Evolutionary conservation across 2,888 invertebrate species (phyloP).

Genomic region (Ctenicera cuprea): DNA sequence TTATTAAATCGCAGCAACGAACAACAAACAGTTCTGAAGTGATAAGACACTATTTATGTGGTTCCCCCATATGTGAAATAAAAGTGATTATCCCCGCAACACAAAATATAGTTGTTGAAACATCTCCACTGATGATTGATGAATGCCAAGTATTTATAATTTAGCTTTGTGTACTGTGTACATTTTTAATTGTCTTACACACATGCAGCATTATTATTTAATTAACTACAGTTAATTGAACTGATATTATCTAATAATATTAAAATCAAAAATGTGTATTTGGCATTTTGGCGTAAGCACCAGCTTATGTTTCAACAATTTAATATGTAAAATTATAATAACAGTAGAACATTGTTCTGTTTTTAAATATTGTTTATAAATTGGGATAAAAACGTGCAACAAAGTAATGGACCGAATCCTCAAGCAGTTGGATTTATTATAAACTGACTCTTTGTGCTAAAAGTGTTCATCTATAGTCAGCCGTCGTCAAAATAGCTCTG

Average conservation of each 20-base stretch:
- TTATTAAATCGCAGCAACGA: conserved; percentile 64
- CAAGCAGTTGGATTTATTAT: conserved; percentile 48
- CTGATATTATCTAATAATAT: conserved; percentile 44
- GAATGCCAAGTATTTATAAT: conserved; percentile 59
- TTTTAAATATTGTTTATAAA: conserved; percentile 72
- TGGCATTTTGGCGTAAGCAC: conserved; percentile 49
- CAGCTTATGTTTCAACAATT: conserved; percentile 51
- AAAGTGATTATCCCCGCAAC: conserved; percentile 56
- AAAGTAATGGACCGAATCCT: conserved; percentile 53
- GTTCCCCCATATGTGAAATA: conserved; percentile 58
- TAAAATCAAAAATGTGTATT: conserved; percentile 56
- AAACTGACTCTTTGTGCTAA: conserved; percentile 66
- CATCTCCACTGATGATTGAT: conserved; percentile 51
- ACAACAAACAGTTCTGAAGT: conserved; percentile 59
- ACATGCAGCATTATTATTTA: conserved; percentile 49
- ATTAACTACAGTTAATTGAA: conserved; percentile 40
- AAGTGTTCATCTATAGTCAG: conserved; percentile 71
- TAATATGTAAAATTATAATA: conserved; percentile 66
- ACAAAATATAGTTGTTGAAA: conserved; percentile 40
- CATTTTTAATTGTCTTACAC: conserved; percentile 59
- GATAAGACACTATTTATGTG: conserved; percentile 67
- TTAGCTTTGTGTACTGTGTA: conserved; percentile 70
- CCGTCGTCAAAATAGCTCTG: conserved; percentile 65
- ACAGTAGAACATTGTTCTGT: conserved; percentile 72
- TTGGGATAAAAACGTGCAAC: conserved; percentile 60